A percentile compares a stretch with the other conserved stretches of the same genome.
Conservation (phyloP, 2,797 vertebrate genomes). For the Enteromius fasciolatus region DNA sequence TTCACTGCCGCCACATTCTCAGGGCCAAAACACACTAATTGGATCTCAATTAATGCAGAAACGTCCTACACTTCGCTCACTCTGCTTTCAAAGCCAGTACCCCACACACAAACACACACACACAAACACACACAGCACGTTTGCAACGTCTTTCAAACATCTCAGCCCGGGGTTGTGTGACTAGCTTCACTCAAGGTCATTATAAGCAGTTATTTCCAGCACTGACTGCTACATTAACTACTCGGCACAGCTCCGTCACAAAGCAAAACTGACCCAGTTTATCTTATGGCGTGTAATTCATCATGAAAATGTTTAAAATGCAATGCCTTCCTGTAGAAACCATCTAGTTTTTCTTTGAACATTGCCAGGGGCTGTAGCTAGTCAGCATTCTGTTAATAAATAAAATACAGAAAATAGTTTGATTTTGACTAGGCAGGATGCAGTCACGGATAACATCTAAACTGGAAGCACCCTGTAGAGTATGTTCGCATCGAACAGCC, state of each 20-base stretch:
- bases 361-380: neutral
- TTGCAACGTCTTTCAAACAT: constrained; percentile 10
- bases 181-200: constrained; percentile 6
- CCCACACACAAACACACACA: neutral
- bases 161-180: constrained; percentile 13
- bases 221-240: constrained; percentile 28
- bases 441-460: neutral
- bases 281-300: neutral
- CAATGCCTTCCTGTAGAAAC: neutral
- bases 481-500: neutral
- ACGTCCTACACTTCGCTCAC: constrained; percentile 17
- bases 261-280: neutral
- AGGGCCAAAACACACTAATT: constrained; percentile 30
- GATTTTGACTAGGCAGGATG: neutral
- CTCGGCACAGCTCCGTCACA: constrained; percentile 4
- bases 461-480: neutral
- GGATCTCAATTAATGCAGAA: constrained; percentile 38
- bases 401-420: neutral
- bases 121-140: neutral
- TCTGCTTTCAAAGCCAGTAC: neutral
- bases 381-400: neutral
- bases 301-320: neutral
- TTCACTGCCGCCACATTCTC: neutral
- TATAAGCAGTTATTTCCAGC: constrained; percentile 24
- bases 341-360: neutral